These are phyloP conservation scores for Amia ocellicauda DNA, from an alignment of 2,113 vertebrate species.

Conservation along the genomic window DNA sequence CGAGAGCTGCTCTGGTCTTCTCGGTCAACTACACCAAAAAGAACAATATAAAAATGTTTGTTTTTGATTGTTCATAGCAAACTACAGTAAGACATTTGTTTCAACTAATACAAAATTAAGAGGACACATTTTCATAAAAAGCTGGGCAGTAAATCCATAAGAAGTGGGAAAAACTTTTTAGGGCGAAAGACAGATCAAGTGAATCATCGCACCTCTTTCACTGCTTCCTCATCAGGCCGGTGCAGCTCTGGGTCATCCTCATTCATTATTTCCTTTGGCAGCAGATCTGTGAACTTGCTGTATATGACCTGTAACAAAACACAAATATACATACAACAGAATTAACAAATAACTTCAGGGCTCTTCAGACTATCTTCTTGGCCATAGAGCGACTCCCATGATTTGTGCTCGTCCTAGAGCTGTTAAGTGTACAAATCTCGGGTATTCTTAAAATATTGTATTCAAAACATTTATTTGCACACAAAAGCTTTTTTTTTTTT, in stretches of 20 bases:
- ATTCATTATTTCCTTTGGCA: constrained; percentile 93
- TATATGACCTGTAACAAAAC: constrained; percentile 80
- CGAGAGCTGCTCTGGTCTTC: constrained; percentile 87
- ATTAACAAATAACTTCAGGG: not conserved
- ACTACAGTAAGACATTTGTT: no score
- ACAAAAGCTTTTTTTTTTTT: no score
- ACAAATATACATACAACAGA: constrained; percentile 20
- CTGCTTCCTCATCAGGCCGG: constrained; percentile 88
- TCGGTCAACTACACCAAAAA: constrained; percentile 82
- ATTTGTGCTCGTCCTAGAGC: no score
- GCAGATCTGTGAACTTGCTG: constrained; percentile 94
- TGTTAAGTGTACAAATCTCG: no score
- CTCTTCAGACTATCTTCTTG: not conserved
- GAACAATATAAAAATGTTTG: constrained; percentile 20
- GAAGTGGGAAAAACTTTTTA: no score
- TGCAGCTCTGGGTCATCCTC: constrained; percentile 85
- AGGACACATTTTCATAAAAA: not conserved
- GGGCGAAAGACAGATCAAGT: no score
- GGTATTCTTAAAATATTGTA: not conserved
- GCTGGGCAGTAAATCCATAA: no score
- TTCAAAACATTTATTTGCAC: no score
- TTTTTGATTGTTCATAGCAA: no score
- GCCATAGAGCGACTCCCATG: no score
- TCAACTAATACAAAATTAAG: no score
- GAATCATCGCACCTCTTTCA: constrained; percentile 86